Base-by-base conservation (phyloP, 2,888 invertebrate genomes). In the Eurois occulta region DNA sequence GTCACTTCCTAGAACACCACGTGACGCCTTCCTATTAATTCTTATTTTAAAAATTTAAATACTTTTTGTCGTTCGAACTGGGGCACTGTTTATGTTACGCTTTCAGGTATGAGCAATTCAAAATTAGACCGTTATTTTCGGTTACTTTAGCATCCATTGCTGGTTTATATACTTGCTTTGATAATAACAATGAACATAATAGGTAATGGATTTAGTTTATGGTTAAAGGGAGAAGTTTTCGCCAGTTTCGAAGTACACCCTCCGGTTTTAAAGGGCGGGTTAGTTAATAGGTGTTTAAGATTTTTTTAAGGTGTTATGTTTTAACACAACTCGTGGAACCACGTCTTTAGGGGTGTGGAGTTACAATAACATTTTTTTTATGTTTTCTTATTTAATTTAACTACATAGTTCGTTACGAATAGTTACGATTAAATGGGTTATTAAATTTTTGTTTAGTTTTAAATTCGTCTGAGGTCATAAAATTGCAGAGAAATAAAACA, bases 1-100 rank as follows among this genome's bases (percentile, higher is more conserved):
- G 94, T 89, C 92, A 94, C 94, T 95, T 95, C 95, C 92, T 83
- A 94, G 95, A 95, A 96, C 90, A 83, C 83, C 94, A 93, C 93
- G 93, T 94, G 76, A 84, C 73, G 83, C 69, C 76, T 81, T 91
- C 88, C 83, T 88, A 90, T 88, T 87, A 89, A 92, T 92, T 92
- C 92, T 83, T 84, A 83, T 83, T 83, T 84, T 35, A 73, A 84
- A 92, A 91, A 92, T 92, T 92, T 90, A 89, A 87, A 89, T 81
- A 80, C 79, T 94, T 95, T 95, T 94, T 94, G 95, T 94, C 94
- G 94, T 90, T 86, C 79, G 77, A 86, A 88, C 85, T 86, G 84
- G 89, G 87, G 88, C 88, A 88, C 75, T 92, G 92, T 92, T 92
- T 92, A 91, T 73, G 66, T 86, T 88, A 83, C 92, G 91, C 86